Evolutionary conservation across 2,113 vertebrate species (phyloP), one percentile per base, ranked within the genome.

Genomic region (Sapayoa aenigma): DNA sequence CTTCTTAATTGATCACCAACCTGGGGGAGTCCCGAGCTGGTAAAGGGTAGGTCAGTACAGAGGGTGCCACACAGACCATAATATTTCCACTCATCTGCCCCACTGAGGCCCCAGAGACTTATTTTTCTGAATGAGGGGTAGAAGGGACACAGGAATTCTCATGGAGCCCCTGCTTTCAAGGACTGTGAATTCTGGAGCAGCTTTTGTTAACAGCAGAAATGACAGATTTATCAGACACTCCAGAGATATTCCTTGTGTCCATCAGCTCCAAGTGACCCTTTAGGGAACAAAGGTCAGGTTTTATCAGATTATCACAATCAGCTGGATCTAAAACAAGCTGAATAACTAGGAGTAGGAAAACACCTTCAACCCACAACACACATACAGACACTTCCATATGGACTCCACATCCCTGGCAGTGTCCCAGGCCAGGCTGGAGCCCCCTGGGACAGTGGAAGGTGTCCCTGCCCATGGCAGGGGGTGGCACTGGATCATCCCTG

Each of bases 401-500:
- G 59, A 16, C 2, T 23, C 8, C 17, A 22, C 59, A 59, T 4
- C 59, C 86, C 86, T 66, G 59, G 49, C 3, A 73, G 50, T 37
- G 50, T 0, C 58, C 85, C 0, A 31, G 85, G 75, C 58, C 58
- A 65, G 76, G 50, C 0, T 49, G 76, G 60, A 75, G 23, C 82
- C 56, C 2, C n/a, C 82, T 56, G 65, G 65, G 8, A 14, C 15
- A 31, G 31, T 19, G 67, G 50, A 0, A 88, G 67, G 58, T 35
- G 75, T 42, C 85, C 67, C 75, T 88, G 75, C 49, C 62, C 75
- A 56, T 17, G 85, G 41, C 66, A n/a, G n/a, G 66, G 19, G 20
- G 2, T 72, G 76, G 42, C 1, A 8, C 9, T 30, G 66, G 49
- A 0, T 9, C 67, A 1, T 21, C 1, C 66, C 4, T 37, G 0